phyloP scores from a whole-genome alignment of 2,113 vertebrate species.

The Gallinago paraguaiae region DNA sequence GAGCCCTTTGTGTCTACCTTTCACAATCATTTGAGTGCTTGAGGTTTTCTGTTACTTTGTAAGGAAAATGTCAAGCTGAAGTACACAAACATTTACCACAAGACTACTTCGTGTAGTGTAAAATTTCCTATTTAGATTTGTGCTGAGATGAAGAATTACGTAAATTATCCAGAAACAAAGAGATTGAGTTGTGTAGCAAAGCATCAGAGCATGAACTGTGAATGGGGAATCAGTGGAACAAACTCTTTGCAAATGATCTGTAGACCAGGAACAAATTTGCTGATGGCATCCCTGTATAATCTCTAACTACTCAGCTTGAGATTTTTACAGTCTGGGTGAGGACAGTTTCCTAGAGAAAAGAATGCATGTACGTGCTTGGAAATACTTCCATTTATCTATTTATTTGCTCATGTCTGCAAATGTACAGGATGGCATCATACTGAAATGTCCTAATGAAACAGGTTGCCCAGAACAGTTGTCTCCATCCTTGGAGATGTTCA shows the following conservation, averaged over 20 bases:
- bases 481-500: background rate
- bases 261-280: background rate
- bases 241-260: background rate
- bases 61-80: background rate
- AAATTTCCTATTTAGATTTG: slow-evolving; percentile 10
- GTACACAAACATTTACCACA: background rate
- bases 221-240: background rate
- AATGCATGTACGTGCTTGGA: background rate
- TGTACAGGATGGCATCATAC: rapidly evolving
- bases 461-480: background rate
- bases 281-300: background rate
- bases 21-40: background rate
- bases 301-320: background rate
- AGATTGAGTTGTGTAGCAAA: background rate
- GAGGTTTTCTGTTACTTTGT: background rate
- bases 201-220: background rate
- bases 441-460: background rate
- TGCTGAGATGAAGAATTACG: background rate
- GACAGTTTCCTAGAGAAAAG: background rate
- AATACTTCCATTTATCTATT: background rate
- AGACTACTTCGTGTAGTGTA: background rate
- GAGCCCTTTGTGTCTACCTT: background rate
- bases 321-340: background rate
- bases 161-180: slow-evolving; percentile 1
- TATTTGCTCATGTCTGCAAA: background rate